These are phyloP conservation scores for Mimachlamys varia DNA, from an alignment of 2,888 invertebrate species.

Conservation along the genomic window DNA sequence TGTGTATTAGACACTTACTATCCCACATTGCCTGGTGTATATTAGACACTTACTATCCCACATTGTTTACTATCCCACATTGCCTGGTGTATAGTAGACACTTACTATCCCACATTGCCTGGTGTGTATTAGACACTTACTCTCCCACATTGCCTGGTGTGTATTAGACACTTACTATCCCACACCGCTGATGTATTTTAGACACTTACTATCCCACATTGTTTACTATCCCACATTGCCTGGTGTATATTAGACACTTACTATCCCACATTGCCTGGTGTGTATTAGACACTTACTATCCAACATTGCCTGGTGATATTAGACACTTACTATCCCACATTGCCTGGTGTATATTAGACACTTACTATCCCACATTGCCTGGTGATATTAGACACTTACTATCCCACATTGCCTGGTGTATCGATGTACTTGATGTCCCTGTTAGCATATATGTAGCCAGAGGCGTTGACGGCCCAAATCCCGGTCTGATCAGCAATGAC, in stretches of 20 bases:
- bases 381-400: slow-evolving; percentile 73
- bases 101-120: slow-evolving; percentile 85
- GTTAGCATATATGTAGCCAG: slow-evolving; percentile 79
- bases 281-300: slow-evolving; percentile 80
- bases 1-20: slow-evolving; percentile 76
- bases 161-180: slow-evolving; percentile 76
- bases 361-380: too few relatives aligned
- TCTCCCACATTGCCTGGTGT: too few relatives aligned
- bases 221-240: too few relatives aligned
- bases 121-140: slow-evolving; percentile 84
- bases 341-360: slow-evolving; percentile 87
- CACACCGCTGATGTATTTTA: slow-evolving; percentile 88
- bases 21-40: slow-evolving; percentile 88
- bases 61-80: too few relatives aligned
- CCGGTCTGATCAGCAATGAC: slow-evolving; percentile 44
- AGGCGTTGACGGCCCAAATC: slow-evolving; percentile 78
- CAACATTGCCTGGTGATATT: too few relatives aligned
- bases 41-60: too few relatives aligned
- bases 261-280: slow-evolving; percentile 86
- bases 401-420: slow-evolving; percentile 87
- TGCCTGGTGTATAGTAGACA: slow-evolving; percentile 72
- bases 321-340: slow-evolving; percentile 83
- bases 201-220: too few relatives aligned
- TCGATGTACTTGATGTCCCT: slow-evolving; percentile 84
- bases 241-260: slow-evolving; percentile 74